phyloP scores from a whole-genome alignment of 2,888 invertebrate genomes.

The Chloroclysta siterata region DNA sequence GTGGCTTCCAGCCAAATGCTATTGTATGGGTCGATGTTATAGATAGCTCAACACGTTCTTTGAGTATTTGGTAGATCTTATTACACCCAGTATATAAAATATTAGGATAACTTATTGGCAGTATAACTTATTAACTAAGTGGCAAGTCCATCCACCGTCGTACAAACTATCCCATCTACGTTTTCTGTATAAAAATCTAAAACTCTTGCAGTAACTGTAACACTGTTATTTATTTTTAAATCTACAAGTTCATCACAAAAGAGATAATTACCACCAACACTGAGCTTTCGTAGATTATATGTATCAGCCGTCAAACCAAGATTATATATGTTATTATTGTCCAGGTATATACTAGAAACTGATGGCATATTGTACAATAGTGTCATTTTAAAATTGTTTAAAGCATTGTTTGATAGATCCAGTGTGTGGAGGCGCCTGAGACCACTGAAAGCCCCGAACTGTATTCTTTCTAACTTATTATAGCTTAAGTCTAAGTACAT shows the following conservation, averaged over 20 bases:
- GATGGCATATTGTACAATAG: slow-evolving; percentile 14
- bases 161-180: slow-evolving; percentile 20
- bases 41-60: too few species aligned
- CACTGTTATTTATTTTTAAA: slow-evolving; percentile 1
- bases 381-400: slow-evolving; percentile 17
- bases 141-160: too few species aligned
- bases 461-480: slow-evolving; percentile 18
- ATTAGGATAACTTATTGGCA: too few species aligned
- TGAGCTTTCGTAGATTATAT: slow-evolving; percentile 6
- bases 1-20: too few species aligned
- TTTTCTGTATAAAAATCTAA: slow-evolving; percentile 21
- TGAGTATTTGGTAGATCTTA: too few species aligned
- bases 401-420: slow-evolving; percentile 16
- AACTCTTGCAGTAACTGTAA: background rate
- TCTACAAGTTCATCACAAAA: slow-evolving; percentile 15
- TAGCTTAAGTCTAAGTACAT: slow-evolving; percentile 16
- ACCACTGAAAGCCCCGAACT: slow-evolving; percentile 16
- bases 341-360: slow-evolving; percentile 15
- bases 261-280: slow-evolving; percentile 17
- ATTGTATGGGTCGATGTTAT: too few species aligned
- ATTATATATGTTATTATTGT: slow-evolving; percentile 19
- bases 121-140: too few species aligned
- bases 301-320: background rate
- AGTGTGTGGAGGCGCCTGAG: slow-evolving; percentile 1
- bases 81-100: too few species aligned